phyloP scores from a whole-genome alignment of 2,888 invertebrate species.

The Campoletis raptor region DNA sequence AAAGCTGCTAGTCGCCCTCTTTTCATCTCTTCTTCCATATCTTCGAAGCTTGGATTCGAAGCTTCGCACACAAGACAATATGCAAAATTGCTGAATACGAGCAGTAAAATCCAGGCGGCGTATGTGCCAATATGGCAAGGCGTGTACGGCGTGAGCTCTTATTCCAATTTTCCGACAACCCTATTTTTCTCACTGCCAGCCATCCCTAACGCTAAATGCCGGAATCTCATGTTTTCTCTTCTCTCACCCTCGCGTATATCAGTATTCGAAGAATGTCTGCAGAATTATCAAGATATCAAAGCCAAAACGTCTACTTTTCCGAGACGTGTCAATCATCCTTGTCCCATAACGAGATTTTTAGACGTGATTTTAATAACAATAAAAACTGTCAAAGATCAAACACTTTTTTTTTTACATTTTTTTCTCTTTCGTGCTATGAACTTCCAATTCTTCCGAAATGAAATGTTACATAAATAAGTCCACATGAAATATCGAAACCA shows the following conservation, averaged over 20 bases:
- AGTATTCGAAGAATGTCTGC: constrained; percentile 56
- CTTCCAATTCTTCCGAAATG: not conserved
- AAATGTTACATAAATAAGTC: not conserved
- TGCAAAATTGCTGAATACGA: constrained; percentile 83
- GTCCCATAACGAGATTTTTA: not conserved
- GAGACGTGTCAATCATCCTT: constrained; percentile 19
- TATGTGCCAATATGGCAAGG: constrained; percentile 81
- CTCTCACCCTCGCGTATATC: constrained; percentile 9
- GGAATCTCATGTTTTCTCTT: constrained; percentile 58
- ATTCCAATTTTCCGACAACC: constrained; percentile 12
- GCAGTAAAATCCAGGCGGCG: constrained; percentile 83
- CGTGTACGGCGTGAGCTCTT: constrained; percentile 62
- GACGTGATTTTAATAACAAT: not conserved
- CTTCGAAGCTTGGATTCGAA: constrained; percentile 63
- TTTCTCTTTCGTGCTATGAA: not conserved
- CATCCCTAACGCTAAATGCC: constrained; percentile 70
- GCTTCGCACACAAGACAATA: constrained; percentile 72
- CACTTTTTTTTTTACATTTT: not conserved
- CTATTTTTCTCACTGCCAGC: constrained; percentile 40
- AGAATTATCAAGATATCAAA: constrained; percentile 78
- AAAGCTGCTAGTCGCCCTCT: constrained; percentile 51
- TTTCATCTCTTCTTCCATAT: constrained; percentile 13
- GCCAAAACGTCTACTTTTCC: constrained; percentile 60
- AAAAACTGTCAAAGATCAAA: not conserved
- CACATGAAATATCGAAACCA: not conserved